Percentiles rank a stretch among this genome's conserved stretches.
Evolutionary conservation across 1,140 invertebrate species (phyloP).

Genomic region (Leptinotarsa texana): DNA sequence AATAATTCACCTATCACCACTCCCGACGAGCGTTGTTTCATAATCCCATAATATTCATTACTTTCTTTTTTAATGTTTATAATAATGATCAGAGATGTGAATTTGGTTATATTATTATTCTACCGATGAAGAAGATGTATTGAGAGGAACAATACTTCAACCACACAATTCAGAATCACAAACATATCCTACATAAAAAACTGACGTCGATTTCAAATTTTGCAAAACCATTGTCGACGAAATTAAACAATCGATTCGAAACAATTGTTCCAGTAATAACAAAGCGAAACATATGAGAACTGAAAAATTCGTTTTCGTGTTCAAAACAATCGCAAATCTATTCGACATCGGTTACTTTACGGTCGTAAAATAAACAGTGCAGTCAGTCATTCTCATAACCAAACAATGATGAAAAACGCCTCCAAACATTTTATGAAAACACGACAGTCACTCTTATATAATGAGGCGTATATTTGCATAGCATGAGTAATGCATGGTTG

Average conservation of each 20-base stretch:
- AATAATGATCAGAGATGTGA: no score
- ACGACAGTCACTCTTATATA: background rate
- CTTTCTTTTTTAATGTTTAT: no score
- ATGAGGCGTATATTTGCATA: constrained; percentile 14
- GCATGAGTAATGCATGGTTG: constrained; percentile 8
- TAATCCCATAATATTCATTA: no score
- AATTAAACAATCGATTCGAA: background rate
- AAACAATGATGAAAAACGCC: constrained; percentile 14
- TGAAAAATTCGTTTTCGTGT: background rate
- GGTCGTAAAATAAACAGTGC: constrained; percentile 7
- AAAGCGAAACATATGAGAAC: background rate
- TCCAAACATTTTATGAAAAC: constrained; percentile 2
- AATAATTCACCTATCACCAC: no score
- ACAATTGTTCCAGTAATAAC: background rate
- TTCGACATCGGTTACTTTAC: background rate
- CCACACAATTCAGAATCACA: no score
- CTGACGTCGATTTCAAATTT: background rate
- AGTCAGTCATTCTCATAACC: constrained; percentile 12
- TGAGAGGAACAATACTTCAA: no score
- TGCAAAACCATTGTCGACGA: background rate
- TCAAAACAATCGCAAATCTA: background rate
- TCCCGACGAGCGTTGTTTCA: no score
- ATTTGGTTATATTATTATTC: no score
- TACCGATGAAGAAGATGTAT: no score
- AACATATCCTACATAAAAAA: no score